A percentile compares a stretch with the other conserved stretches of the same genome.
Conservation (phyloP, 2,888 invertebrate genomes). For the Orchestes rusci region DNA sequence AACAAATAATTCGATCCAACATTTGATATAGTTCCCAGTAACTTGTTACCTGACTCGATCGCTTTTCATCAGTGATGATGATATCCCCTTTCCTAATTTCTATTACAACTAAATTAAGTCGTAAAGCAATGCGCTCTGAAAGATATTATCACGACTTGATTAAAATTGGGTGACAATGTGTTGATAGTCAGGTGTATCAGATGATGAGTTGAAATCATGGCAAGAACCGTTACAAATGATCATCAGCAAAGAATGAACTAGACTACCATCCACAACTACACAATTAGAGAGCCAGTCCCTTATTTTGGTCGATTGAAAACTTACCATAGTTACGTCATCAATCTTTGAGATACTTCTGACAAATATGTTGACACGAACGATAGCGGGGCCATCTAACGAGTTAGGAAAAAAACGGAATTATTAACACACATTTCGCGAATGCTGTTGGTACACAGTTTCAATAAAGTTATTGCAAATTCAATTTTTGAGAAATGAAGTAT, state of each 20-base stretch:
- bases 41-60: constrained; percentile 25
- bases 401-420: constrained; percentile 38
- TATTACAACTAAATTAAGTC: too few relatives aligned
- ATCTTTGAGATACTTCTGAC: constrained; percentile 98
- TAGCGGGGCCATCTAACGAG: constrained; percentile 81
- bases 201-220: constrained; percentile 18
- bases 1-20: too few relatives aligned
- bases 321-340: constrained; percentile 99
- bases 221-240: constrained; percentile 19
- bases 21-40: too few relatives aligned
- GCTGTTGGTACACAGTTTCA: too few relatives aligned
- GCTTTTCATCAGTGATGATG: constrained; percentile 5
- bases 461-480: too few relatives aligned
- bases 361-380: constrained; percentile 96
- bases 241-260: constrained; percentile 32
- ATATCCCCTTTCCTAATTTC: too few relatives aligned
- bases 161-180: too few relatives aligned
- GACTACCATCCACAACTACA: constrained; percentile 39
- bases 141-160: too few relatives aligned
- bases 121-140: too few relatives aligned
- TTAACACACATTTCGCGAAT: constrained; percentile 15
- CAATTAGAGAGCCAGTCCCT: constrained; percentile 36
- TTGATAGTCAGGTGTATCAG: constrained; percentile 23
- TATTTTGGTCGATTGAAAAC: constrained; percentile 48
- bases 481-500: too few relatives aligned